These are phyloP conservation scores for Tinea trinotella DNA, from an alignment of 2,888 invertebrate genomes.

Conservation along the genomic window DNA sequence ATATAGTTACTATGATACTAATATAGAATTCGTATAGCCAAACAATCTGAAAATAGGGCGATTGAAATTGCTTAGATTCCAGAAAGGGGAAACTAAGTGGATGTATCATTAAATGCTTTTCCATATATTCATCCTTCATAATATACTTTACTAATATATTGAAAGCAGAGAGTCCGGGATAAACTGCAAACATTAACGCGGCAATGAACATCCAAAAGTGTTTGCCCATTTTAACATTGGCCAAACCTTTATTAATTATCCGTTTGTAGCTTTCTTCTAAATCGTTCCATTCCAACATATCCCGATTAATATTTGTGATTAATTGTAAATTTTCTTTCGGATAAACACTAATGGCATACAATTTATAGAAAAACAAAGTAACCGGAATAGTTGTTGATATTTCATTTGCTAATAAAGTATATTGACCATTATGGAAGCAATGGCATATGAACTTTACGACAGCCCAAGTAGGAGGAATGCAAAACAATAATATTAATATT, in stretches of 20 bases:
- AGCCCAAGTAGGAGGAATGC: not conserved
- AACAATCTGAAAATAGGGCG: not conserved
- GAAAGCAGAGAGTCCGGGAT: not conserved
- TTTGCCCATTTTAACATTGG: not conserved
- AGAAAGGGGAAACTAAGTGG: not conserved
- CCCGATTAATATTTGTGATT: not conserved
- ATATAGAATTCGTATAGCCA: not conserved
- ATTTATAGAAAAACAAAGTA: not conserved
- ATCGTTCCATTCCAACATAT: not conserved
- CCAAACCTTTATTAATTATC: not conserved
- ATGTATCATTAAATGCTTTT: not conserved
- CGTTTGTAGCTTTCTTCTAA: not conserved
- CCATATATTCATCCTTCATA: not conserved
- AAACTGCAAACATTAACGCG: not conserved
- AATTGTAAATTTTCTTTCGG: not conserved
- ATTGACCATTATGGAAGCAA: not conserved
- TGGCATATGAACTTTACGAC: not conserved
- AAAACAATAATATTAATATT: not conserved
- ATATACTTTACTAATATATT: not conserved
- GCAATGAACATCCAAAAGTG: not conserved
- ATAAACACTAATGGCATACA: not conserved
- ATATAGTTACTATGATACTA: not conserved
- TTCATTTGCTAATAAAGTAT: not conserved
- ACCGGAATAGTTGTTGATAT: not conserved
- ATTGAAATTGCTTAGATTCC: not conserved